Conservation (phyloP, 2,113 vertebrate species). For the Myxocyprinus asiaticus region DNA sequence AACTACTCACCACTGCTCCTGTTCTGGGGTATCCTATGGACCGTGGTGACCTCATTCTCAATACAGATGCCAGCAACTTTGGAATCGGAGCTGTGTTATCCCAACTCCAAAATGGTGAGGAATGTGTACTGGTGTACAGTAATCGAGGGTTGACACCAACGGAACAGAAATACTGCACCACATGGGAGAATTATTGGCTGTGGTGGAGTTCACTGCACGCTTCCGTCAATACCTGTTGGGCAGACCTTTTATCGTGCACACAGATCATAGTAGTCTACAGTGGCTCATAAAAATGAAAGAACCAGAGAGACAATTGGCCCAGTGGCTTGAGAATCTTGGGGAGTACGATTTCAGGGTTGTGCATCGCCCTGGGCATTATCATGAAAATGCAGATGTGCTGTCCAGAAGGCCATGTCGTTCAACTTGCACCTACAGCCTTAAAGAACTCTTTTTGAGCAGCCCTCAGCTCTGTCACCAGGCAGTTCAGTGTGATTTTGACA, state of each 20-base stretch:
- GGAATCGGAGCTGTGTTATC: no score
- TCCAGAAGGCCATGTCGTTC: conserved; percentile 9
- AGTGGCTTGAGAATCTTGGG: conserved; percentile 39
- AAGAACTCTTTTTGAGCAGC: neutral
- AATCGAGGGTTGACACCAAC: no score
- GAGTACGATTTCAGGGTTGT: conserved; percentile 50
- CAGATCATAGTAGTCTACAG: conserved; percentile 39
- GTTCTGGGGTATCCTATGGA: no score
- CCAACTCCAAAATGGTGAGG: no score
- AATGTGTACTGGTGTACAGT: no score
- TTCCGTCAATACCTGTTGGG: no score
- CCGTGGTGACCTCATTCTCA: no score
- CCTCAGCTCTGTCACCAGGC: neutral
- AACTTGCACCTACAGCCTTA: conserved; percentile 42
- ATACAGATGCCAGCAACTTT: no score
- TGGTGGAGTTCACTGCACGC: no score
- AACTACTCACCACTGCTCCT: no score
- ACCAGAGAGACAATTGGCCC: conserved; percentile 39
- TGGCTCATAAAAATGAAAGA: conserved; percentile 43
- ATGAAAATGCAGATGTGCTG: conserved; percentile 34
- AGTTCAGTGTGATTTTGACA: conserved; percentile 7
- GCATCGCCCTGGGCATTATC: conserved; percentile 18
- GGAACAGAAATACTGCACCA: no score
- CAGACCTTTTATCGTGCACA: neutral
- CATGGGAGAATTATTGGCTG: no score